Percentiles rank a stretch among this genome's conserved stretches.
Conservation (phyloP, 2,113 vertebrate species). For the Vicugna pacos region DNA sequence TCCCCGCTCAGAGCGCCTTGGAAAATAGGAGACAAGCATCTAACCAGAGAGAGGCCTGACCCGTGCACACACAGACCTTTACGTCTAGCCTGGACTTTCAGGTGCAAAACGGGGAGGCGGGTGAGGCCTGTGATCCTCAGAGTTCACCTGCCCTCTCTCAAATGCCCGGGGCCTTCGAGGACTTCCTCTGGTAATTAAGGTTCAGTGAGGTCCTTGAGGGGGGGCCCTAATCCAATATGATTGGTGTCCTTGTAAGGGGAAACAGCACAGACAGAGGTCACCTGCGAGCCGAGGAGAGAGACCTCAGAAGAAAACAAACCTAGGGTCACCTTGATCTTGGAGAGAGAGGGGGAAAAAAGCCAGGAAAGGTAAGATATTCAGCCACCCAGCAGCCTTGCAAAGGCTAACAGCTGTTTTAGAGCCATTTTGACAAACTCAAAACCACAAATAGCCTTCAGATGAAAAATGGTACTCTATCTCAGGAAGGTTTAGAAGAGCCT, state of each 20-base stretch:
- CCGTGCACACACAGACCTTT: not conserved
- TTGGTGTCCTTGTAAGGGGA: too few species aligned
- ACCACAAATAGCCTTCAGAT: not conserved
- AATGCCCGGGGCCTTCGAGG: not conserved
- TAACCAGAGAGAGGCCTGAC: too few species aligned
- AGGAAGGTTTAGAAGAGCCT: not conserved
- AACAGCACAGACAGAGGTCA: too few species aligned
- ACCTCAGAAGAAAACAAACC: too few species aligned
- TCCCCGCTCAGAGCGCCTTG: not conserved
- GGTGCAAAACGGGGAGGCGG: not conserved
- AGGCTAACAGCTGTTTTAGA: not conserved
- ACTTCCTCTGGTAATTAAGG: not conserved
- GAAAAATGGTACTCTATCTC: not conserved
- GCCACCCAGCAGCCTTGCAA: not conserved
- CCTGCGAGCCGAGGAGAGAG: too few species aligned
- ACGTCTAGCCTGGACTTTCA: not conserved
- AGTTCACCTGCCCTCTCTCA: not conserved
- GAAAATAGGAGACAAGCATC: too few species aligned
- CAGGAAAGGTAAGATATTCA: not conserved
- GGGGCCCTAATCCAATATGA: too few species aligned
- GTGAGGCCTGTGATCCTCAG: not conserved
- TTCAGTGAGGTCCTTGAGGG: too few species aligned
- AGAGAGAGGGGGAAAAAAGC: too few species aligned
- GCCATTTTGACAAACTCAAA: not conserved
- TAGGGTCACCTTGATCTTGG: too few species aligned